Percentiles rank a stretch among this genome's conserved stretches.
Conservation (phyloP, 1,140 invertebrate species). For the Aphelenchoides fujianensis region DNA sequence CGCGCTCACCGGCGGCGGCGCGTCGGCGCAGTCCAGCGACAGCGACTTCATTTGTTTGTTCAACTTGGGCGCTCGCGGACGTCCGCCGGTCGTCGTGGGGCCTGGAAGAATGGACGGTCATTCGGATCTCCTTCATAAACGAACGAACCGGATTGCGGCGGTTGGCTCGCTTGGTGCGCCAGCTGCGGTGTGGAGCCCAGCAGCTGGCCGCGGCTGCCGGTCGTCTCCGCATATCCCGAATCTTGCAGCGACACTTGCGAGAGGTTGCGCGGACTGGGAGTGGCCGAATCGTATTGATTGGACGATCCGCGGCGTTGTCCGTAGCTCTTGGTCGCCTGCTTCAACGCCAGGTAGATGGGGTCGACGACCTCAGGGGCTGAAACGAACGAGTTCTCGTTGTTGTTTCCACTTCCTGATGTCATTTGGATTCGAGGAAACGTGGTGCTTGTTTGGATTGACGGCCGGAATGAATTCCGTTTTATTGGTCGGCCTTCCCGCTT, state of each 20-base stretch:
- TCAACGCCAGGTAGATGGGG: slow-evolving; percentile 59
- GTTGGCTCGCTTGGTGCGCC: slow-evolving; percentile 36
- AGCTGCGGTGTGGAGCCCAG: slow-evolving; percentile 57
- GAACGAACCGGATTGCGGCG: not conserved
- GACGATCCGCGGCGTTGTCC: slow-evolving; percentile 39
- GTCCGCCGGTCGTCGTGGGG: not conserved
- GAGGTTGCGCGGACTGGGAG: slow-evolving; percentile 57
- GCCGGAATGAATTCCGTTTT: too few species aligned
- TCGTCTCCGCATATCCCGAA: slow-evolving; percentile 55
- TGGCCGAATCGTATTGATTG: slow-evolving; percentile 52
- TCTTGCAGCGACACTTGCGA: slow-evolving; percentile 61
- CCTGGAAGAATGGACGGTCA: not conserved
- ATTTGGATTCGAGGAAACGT: too few species aligned
- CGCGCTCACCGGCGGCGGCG: slow-evolving; percentile 54
- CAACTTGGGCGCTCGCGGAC: slow-evolving; percentile 56
- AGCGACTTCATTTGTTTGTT: slow-evolving; percentile 62
- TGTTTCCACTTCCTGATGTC: not conserved
- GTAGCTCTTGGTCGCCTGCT: slow-evolving; percentile 59
- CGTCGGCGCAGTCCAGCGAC: slow-evolving; percentile 60
- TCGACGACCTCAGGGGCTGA: slow-evolving; percentile 42
- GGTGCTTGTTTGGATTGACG: too few species aligned
- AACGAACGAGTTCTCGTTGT: slow-evolving; percentile 17
- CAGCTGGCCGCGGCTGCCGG: slow-evolving; percentile 39
- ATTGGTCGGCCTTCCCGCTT: too few species aligned
- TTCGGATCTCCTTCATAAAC: not conserved